These are phyloP conservation scores for Siniperca obscura DNA, from an alignment of 2,797 vertebrate species.

Conservation along the genomic window DNA sequence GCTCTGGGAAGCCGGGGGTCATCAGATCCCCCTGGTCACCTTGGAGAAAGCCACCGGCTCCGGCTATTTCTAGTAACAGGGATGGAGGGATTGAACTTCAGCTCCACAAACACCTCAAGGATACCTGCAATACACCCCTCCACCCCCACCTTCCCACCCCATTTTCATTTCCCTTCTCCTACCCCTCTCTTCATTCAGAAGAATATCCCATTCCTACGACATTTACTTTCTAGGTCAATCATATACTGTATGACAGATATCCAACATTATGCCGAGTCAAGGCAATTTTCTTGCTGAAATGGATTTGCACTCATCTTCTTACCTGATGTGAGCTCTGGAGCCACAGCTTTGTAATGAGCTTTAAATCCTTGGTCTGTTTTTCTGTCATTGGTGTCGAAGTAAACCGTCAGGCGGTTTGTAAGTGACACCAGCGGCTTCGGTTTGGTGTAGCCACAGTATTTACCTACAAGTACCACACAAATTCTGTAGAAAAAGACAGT, in stretches of 20 bases:
- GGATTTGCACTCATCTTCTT: constrained; percentile 50
- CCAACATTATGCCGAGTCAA: constrained; percentile 22
- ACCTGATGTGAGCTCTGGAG: constrained; percentile 76
- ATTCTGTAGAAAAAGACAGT: not conserved
- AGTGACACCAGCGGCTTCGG: constrained; percentile 80
- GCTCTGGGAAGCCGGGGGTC: constrained; percentile 80
- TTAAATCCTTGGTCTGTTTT: constrained; percentile 83
- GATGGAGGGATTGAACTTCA: constrained; percentile 71
- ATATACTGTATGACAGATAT: constrained; percentile 31
- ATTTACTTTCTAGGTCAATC: constrained; percentile 72
- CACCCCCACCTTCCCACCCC: constrained; percentile 7
- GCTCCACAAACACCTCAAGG: constrained; percentile 64
- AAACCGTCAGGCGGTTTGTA: constrained; percentile 80
- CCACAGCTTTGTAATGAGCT: constrained; percentile 81
- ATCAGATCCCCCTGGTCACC: constrained; percentile 83
- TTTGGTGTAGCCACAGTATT: constrained; percentile 80
- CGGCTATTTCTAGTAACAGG: constrained; percentile 82
- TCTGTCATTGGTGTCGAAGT: constrained; percentile 82
- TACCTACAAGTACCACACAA: constrained; percentile 72
- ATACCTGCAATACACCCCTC: constrained; percentile 37
- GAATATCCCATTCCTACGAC: constrained; percentile 8
- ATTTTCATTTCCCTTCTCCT: constrained; percentile 34
- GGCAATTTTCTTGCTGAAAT: constrained; percentile 36
- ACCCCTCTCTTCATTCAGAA: constrained; percentile 3
- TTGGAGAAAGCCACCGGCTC: constrained; percentile 84